Percentiles rank a stretch among this genome's conserved stretches.
Conservation (phyloP, 2,888 invertebrate genomes). For the Campopleginae sp. region DNA sequence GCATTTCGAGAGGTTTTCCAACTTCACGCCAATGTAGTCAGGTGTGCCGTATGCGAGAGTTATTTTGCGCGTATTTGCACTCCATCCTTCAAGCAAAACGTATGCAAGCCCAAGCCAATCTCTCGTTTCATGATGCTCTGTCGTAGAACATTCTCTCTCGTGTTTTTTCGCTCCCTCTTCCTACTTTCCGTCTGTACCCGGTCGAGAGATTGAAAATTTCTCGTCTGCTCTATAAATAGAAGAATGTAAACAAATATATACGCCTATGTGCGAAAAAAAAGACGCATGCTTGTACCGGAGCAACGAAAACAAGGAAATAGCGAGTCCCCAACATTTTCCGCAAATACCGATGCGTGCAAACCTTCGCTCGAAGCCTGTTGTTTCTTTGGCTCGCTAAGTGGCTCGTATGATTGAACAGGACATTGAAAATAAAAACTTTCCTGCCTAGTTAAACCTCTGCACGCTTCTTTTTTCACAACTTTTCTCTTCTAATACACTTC, state of each 20-base stretch:
- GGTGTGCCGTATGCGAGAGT: conserved; percentile 73
- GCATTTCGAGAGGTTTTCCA: conserved; percentile 73
- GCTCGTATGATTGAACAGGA: conserved; percentile 1
- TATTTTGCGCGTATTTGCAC: conserved; percentile 80
- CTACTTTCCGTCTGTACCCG: conserved; percentile 21
- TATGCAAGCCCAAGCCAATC: conserved; percentile 61
- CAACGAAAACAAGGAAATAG: conserved; percentile 53
- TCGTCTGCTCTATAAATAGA: conserved; percentile 58
- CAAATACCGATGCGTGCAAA: conserved; percentile 9
- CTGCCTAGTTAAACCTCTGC: neutral
- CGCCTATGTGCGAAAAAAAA: neutral
- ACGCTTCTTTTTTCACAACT: neutral
- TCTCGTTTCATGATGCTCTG: conserved; percentile 40
- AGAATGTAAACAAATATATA: conserved; percentile 56
- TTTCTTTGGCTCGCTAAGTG: neutral
- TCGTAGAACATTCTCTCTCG: conserved; percentile 38
- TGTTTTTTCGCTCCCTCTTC: conserved; percentile 19
- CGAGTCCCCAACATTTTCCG: conserved; percentile 22
- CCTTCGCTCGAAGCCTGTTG: neutral
- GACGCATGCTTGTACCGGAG: conserved; percentile 17
- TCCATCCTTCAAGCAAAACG: conserved; percentile 51
- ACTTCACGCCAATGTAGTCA: conserved; percentile 78
- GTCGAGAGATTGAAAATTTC: conserved; percentile 60
- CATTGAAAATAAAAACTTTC: neutral
- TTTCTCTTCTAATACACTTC: neutral